A percentile compares a stretch with the other conserved stretches of the same genome.
phyloP scores from a whole-genome alignment of 92 coral and sea anemone species.

The Umimayanthus kanabou region DNA sequence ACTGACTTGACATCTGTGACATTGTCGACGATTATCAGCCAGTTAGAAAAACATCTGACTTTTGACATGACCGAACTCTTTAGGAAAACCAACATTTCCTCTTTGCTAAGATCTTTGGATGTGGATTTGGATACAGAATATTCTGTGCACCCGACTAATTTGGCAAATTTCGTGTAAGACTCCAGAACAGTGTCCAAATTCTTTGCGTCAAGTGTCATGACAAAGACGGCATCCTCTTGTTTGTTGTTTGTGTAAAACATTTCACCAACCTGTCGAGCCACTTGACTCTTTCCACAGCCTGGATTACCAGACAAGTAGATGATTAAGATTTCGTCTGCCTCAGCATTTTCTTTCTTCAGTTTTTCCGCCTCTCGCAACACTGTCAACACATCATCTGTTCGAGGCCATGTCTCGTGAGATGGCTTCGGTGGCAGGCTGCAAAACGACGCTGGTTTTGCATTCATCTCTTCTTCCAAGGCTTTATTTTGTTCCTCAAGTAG shows the following conservation, averaged over 20 bases:
- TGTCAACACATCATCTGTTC: conserved; percentile 14
- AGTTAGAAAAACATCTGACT: conserved; percentile 29
- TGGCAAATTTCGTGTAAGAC: conserved; percentile 48
- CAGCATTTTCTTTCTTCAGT: conserved; percentile 16
- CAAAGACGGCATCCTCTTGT: conserved; percentile 15
- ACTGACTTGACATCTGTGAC: conserved; percentile 31
- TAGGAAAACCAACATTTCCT: conserved; percentile 29
- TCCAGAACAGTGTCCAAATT: conserved; percentile 38
- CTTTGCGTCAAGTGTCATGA: conserved; percentile 54
- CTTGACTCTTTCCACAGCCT: conserved; percentile 58
- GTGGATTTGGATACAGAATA: not conserved
- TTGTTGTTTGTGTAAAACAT: not conserved
- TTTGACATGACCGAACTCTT: conserved; percentile 37
- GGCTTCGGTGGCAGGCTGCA: conserved; percentile 53
- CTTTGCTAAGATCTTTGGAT: not conserved
- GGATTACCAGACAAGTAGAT: conserved; percentile 53
- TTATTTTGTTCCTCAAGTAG: conserved; percentile 6
- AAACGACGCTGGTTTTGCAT: conserved; percentile 35
- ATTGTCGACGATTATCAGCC: conserved; percentile 59
- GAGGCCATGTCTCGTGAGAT: conserved; percentile 37
- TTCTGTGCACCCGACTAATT: conserved; percentile 36
- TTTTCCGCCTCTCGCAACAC: conserved; percentile 25
- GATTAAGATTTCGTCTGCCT: conserved; percentile 3
- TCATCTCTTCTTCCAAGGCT: conserved; percentile 40
- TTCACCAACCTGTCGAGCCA: conserved; percentile 28